Evolutionary conservation across 2,888 invertebrate species (phyloP).

Genomic region (Sceliomorpha sp.): DNA sequence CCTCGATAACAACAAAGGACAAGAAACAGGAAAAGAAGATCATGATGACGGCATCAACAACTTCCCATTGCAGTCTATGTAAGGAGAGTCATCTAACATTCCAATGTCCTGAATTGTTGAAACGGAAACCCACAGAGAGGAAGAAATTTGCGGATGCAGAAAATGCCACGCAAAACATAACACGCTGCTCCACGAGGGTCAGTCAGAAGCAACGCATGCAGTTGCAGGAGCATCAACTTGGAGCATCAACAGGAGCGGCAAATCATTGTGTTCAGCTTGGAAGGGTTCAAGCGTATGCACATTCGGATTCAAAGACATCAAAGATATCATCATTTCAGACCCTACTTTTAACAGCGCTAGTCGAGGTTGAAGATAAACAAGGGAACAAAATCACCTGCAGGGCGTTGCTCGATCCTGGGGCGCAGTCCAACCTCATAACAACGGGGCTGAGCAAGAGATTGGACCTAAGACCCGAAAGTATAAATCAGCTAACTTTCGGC

Average conservation of each 20-base stretch:
- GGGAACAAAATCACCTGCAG: not conserved
- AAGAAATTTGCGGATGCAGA: not conserved
- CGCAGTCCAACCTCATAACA: not conserved
- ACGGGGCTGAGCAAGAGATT: not conserved
- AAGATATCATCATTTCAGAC: not conserved
- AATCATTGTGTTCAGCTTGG: not conserved
- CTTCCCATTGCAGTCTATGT: not conserved
- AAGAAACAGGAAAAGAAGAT: not conserved
- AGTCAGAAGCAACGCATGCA: not conserved
- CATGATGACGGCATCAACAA: not conserved
- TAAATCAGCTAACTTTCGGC: not conserved
- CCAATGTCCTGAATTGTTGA: not conserved
- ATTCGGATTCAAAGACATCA: not conserved
- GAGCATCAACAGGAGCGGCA: not conserved
- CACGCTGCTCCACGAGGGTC: not conserved
- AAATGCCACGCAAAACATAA: not conserved
- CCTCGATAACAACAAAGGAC: not conserved
- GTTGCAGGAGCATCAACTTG: too few relatives aligned
- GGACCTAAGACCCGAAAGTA: not conserved
- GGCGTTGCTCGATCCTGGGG: not conserved
- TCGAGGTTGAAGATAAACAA: not conserved
- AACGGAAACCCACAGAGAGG: not conserved
- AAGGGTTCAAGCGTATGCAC: not conserved
- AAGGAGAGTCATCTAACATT: not conserved
- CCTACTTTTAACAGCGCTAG: not conserved